Base-by-base conservation (phyloP, 2,797 vertebrate species). In the Urophycis tenuis region DNA sequence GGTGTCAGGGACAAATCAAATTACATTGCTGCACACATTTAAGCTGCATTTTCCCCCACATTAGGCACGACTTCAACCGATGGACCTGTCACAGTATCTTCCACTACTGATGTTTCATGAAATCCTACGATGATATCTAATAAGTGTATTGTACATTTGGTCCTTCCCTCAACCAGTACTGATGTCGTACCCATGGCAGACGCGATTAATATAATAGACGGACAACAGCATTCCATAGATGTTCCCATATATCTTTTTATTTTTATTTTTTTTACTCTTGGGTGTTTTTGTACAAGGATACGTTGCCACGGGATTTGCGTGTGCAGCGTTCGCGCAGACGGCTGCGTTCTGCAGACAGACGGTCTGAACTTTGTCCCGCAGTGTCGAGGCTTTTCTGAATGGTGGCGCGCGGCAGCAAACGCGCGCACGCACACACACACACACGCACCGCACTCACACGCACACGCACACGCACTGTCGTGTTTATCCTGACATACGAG, bases 41-140 rank as follows among this genome's bases (percentile, higher is more conserved):
- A 87, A 87, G 77, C 79, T 87, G 82, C 82, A 88, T 88, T 83
- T 88, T 83, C 90, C 87, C 88, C 84, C 78, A 89, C 86, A 88
- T 81, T 90, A 93, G 91, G 91, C 91, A 92, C 91, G 90, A 86
- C 83, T 84, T 86, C 86, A 90, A 87, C 82, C 81, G 80, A 88
- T 73, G 33, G 33, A 25, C 19, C 33, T n/a, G 82, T 81, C 81
- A 85, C 74, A 84, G 75, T 85, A 76, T 74, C 31, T 25, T 72
- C 82, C 74, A 86, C 78, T 74, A 79, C 83, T 49, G 31, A 86
- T 67, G 77, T 74, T 81, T 81, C 78, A 76, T 82, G 77, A 82
- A 82, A 88, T 83, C 80, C 78, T 82, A 86, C 79, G 39, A 81
- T 73, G 49, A 81, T 81, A 88, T 82, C 80, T 80, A 79, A 82